These are phyloP conservation scores for Heliornis fulica DNA, from an alignment of 2,113 vertebrate genomes.

Conservation along the genomic window DNA sequence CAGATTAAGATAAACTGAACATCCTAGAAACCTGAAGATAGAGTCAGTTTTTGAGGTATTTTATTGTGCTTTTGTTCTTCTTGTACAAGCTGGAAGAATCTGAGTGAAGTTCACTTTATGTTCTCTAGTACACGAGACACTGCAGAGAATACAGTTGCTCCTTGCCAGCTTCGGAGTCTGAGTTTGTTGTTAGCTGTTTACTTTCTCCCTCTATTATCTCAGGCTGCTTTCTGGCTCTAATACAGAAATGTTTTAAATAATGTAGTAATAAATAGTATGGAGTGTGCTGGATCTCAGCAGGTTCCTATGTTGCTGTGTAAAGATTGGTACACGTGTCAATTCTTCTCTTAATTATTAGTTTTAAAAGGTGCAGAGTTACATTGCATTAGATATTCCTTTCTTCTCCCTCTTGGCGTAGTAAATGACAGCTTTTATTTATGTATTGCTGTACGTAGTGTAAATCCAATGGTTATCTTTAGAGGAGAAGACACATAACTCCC, in stretches of 20 bases:
- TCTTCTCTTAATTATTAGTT: neutral
- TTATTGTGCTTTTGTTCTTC: neutral
- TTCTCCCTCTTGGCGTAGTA: neutral
- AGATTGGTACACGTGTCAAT: neutral
- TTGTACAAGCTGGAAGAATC: neutral
- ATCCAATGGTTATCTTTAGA: neutral
- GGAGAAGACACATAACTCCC: neutral
- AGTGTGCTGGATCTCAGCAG: neutral
- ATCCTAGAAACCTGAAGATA: neutral
- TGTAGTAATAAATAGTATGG: neutral
- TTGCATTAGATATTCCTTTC: neutral
- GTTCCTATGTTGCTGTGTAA: neutral
- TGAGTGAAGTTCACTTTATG: neutral
- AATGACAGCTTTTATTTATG: neutral
- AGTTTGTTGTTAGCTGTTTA: neutral
- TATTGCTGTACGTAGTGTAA: neutral
- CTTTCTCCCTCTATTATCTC: neutral
- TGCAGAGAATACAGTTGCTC: neutral
- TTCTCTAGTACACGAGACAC: neutral
- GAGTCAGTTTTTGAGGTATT: neutral
- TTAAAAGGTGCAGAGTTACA: neutral
- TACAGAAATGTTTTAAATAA: neutral
- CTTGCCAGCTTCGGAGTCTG: neutral
- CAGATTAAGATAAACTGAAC: neutral
- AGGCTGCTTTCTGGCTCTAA: neutral